These are phyloP conservation scores for Tauraco erythrolophus DNA, from an alignment of 2,113 vertebrate genomes.

Conservation along the genomic window DNA sequence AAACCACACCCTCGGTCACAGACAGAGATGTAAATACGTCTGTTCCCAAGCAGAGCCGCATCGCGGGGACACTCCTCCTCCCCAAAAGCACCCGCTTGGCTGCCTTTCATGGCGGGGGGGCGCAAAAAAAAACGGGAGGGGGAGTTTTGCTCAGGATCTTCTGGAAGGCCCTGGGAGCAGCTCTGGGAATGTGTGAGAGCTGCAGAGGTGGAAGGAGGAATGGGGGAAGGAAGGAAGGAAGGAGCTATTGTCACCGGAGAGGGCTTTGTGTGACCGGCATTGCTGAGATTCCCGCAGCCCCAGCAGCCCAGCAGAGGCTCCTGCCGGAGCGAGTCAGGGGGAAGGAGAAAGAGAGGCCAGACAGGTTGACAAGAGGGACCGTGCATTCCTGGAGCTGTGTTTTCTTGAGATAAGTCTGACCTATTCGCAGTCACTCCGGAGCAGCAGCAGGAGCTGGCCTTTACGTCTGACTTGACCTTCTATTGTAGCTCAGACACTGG, in stretches of 20 bases:
- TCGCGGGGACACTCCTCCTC: background rate
- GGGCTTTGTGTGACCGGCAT: background rate
- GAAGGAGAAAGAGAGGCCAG: background rate
- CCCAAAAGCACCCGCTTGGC: background rate
- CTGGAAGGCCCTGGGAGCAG: background rate
- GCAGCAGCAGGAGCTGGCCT: background rate
- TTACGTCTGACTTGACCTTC: slow-evolving; percentile 72
- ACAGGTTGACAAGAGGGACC: background rate
- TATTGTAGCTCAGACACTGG: slow-evolving; percentile 50
- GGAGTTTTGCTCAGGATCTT: background rate
- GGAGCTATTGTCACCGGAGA: background rate
- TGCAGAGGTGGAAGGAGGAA: background rate
- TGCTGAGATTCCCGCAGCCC: background rate
- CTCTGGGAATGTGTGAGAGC: background rate
- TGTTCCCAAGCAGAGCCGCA: background rate
- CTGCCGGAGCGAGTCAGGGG: accelerated
- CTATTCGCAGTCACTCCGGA: background rate
- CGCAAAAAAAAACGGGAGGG: too few relatives aligned
- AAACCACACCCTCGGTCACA: slow-evolving; percentile 63
- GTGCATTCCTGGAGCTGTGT: background rate
- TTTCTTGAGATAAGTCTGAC: slow-evolving; percentile 70
- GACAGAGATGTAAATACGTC: slow-evolving; percentile 35
- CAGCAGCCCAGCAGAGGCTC: background rate
- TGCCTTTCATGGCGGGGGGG: background rate
- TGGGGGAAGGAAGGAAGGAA: background rate